Base-by-base conservation (phyloP, 2,888 invertebrate genomes). In the Limenitis camilla region DNA sequence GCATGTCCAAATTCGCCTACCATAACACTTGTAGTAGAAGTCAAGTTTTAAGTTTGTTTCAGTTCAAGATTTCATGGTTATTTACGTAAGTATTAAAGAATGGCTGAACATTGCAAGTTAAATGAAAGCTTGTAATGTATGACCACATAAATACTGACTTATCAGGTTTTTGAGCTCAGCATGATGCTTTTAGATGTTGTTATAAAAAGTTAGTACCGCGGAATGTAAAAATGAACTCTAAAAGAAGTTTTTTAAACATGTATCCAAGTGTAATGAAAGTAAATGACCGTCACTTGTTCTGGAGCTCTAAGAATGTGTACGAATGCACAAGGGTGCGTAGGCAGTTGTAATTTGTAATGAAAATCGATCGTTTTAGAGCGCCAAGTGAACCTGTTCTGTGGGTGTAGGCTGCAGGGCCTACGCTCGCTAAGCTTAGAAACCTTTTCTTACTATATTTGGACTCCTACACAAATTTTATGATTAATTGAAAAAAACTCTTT, bases 281-380 rank as follows among this genome's bases (percentile, higher is more conserved):
- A 68, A 72, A 67, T 71, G 67, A 68, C 69, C 67, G 65, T 59
- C 68, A 74, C 67, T 47, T 50, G 44, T 39, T 53, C 69, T 35
- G 44, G 52, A 42, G 49, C 40, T 66, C 71, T 64, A 76, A 74
- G 75, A 78, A 79, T 74, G 74, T 69, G 63, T 72, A 72, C 67
- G 64, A 67, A 66, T 19, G 19, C 19, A 19, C 19, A 72, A 73
- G 69, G 70, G 72, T 59, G 78, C 71, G 81, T 82, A 71, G 81
- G 81, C 53, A 66, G 74, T 69, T 75, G 72, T 77, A 80, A 81
- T 80, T 82, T 81, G 76, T 80, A 82, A 82, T 80, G 78, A 82
- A 84, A 83, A 83, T 81, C 78, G 72, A 78, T 76, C 74, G 72
- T 75, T 78, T 78, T 76, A 78, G 74, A 71, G 69, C 74, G 72